These are phyloP conservation scores for Sylvilagus bachmani DNA, from an alignment of 2,113 vertebrate genomes.

Conservation along the genomic window DNA sequence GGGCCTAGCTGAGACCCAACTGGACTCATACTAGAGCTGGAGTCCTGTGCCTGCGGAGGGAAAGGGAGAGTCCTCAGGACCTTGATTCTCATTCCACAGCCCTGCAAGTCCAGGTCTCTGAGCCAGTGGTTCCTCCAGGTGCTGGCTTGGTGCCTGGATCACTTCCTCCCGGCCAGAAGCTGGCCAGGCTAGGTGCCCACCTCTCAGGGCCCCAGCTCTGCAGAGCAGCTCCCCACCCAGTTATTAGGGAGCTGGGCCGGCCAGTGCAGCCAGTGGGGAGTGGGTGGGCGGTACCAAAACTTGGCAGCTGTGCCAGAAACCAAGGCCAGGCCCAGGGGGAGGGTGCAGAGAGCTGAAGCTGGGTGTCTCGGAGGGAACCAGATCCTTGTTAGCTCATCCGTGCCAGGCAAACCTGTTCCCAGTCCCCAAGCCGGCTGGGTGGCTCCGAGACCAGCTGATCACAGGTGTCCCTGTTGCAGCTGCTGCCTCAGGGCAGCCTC, in stretches of 20 bases:
- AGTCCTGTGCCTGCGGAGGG: neutral
- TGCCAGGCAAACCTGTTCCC: conserved; percentile 76
- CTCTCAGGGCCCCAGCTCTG: conserved; percentile 49
- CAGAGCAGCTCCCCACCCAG: conserved; percentile 76
- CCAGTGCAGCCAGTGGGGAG: conserved; percentile 75
- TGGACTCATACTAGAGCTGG: neutral
- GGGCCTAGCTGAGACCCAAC: neutral
- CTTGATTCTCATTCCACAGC: neutral
- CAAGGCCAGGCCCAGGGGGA: conserved; percentile 75
- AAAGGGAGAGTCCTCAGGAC: neutral
- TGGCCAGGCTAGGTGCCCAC: neutral
- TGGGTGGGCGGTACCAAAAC: conserved; percentile 86
- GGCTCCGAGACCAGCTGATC: conserved; percentile 52
- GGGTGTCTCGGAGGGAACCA: conserved; percentile 29
- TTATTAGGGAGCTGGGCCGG: conserved; percentile 79
- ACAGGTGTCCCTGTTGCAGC: conserved; percentile 21
- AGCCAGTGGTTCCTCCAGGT: neutral
- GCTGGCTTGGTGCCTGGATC: conserved; percentile 22
- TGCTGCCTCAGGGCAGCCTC: neutral
- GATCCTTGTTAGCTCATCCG: conserved; percentile 52
- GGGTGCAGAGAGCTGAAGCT: neutral
- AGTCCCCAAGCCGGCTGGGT: conserved; percentile 74
- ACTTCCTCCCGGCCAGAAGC: neutral
- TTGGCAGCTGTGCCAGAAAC: conserved; percentile 87
- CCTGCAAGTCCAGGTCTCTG: neutral